Evolutionary conservation across 2,888 invertebrate genomes (phyloP), one percentile per base, ranked within the genome.

Genomic region (Terebella lapidaria): DNA sequence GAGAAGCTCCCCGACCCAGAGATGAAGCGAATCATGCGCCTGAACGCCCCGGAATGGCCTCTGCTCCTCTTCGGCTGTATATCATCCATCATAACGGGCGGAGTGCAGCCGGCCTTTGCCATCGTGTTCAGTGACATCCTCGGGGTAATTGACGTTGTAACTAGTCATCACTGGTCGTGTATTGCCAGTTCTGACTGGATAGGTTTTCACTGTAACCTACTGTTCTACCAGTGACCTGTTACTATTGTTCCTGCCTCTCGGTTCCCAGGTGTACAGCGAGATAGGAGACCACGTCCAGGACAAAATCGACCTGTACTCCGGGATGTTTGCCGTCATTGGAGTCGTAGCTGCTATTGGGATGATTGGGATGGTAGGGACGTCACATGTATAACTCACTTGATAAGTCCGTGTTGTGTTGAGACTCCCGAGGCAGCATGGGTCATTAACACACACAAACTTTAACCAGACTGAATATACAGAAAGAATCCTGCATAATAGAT

Each of bases 101-200:
- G 74, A 3, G 74, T 81, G 3, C 81, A 81, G 70, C 84, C 84
- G 1, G 74, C 81, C 26, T 84, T 83, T 71, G 82, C 84, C n/a
- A 65, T 79, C 28, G 70, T 84, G 26, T 82, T 84, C 62, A 78
- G 81, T 67, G 73, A 77, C 65, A 69, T 80, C 47, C 64, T 80
- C 5, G 72, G 71, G 22, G 80, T 80, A 71, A 65, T 74, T 71
- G n/a, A 3, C 3, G 5, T 2, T 49, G n/a, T n/a, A n/a, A 15
- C 10, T 15, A 42, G n/a, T n/a, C n/a, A n/a, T n/a, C n/a, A n/a
- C n/a, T n/a, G n/a, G n/a, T n/a, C n/a, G n/a, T n/a, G n/a, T n/a
- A n/a, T n/a, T n/a, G n/a, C n/a, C n/a, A n/a, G n/a, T n/a, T n/a
- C n/a, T n/a, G n/a, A n/a, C n/a, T n/a, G n/a, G n/a, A n/a, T n/a